phyloP scores from a whole-genome alignment of 2,113 vertebrate genomes.

The Aphyosemion australe region DNA sequence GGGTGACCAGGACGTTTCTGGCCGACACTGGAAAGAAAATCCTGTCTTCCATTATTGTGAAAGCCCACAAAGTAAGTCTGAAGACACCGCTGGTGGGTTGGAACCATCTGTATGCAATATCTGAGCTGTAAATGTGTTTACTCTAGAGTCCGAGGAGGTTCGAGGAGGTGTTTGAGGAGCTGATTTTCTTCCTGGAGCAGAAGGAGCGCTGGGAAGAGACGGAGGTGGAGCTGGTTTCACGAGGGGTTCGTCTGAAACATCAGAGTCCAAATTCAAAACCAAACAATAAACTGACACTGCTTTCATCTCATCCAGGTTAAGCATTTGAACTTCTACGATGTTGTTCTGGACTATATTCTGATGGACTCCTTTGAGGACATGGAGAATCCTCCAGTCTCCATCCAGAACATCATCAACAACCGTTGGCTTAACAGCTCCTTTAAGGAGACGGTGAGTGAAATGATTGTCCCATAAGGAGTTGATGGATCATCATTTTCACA shows the following conservation, averaged over 20 bases:
- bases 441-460: constrained; percentile 91
- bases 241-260: constrained; percentile 82
- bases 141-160: constrained; percentile 93
- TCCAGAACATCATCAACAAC: constrained; percentile 95
- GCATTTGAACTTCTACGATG: constrained; percentile 95
- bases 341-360: constrained; percentile 96
- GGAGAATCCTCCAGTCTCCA: constrained; percentile 95
- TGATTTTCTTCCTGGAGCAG: constrained; percentile 92
- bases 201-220: constrained; percentile 92
- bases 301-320: constrained; percentile 84
- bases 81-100: rapidly evolving
- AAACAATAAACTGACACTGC: too few species aligned
- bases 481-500: too few species aligned
- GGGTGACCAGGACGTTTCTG: constrained; percentile 87
- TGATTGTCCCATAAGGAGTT: background rate
- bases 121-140: background rate
- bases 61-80: constrained; percentile 88
- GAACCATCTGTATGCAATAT: too few species aligned
- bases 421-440: constrained; percentile 96
- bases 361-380: constrained; percentile 99
- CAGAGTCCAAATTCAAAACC: background rate
- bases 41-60: constrained; percentile 90
- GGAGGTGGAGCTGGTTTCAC: constrained; percentile 88
- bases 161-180: constrained; percentile 95
- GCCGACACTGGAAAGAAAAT: constrained; percentile 92